Evolutionary conservation across 2,113 vertebrate species (phyloP), one percentile per base, ranked within the genome.

Genomic region (Pollachius pollachius): DNA sequence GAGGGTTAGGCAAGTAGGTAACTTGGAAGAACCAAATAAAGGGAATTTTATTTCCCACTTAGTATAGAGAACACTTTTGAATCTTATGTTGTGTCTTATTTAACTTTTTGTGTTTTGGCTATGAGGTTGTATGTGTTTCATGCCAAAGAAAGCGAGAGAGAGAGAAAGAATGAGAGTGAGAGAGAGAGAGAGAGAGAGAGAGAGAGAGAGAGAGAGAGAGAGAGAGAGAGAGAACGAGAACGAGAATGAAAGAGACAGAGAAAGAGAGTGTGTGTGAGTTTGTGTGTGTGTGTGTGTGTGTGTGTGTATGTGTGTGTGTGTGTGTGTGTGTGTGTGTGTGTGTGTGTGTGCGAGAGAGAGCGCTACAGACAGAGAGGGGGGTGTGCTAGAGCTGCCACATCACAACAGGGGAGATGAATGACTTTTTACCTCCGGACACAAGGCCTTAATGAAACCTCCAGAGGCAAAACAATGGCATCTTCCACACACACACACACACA

Each of bases 401-500:
- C 87, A 85, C 84, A 91, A 84, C 86, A 87, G 87, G 88, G 84
- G 88, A 92, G 90, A 92, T 92, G 90, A 93, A 93, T 92, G 89
- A 91, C 91, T 92, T 90, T 88, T 91, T 92, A 91, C 89, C 90
- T 90, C 85, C 88, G 90, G 91, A 92, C 87, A 90, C 88, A 87
- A 84, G 85, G 89, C 88, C 86, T 91, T 92, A 93, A 93, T 93
- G 91, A 92, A 93, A 93, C 89, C 91, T 91, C 90, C 91, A 92
- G 91, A 88, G 90, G 89, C 85, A 87, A 92, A 92, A 92, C 88
- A 93, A 91, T 90, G 86, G 89, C 88, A 88, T 84, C 85, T 85
- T 82, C 54, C 62, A 70, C 69, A 75, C 77, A 75, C 74, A 75
- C 73, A 75, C 67, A 75, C 69, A 64, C 66, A 16, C 71, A 64